These are phyloP conservation scores for Congeria kusceri DNA, from an alignment of 2,888 invertebrate genomes.

Conservation along the genomic window DNA sequence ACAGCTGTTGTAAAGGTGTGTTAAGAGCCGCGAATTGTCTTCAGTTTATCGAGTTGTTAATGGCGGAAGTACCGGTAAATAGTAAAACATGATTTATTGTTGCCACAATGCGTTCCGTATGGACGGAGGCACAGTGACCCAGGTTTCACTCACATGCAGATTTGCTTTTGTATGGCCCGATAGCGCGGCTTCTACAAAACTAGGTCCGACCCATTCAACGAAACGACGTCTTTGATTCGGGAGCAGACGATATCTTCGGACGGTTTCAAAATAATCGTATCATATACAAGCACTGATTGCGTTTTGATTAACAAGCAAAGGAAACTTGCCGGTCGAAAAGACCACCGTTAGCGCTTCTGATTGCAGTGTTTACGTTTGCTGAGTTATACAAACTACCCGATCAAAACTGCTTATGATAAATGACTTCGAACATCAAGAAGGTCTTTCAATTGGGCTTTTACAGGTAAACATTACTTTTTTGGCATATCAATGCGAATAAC, in stretches of 20 bases:
- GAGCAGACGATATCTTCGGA: background rate
- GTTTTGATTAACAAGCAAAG: background rate
- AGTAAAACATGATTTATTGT: no score
- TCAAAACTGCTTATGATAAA: slow-evolving; percentile 25
- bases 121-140: no score
- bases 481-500: slow-evolving; percentile 2
- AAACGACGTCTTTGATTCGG: slow-evolving; percentile 1
- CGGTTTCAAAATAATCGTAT: slow-evolving; percentile 17
- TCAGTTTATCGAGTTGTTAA: no score
- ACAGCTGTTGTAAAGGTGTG: no score
- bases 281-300: slow-evolving; percentile 23
- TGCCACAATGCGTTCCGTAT: no score
- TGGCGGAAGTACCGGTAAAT: no score
- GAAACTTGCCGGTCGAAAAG: background rate
- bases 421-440: slow-evolving; percentile 18
- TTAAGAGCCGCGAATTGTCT: no score
- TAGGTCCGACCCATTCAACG: background rate
- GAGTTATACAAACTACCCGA: slow-evolving; percentile 26
- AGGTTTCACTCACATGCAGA: no score
- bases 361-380: slow-evolving; percentile 26
- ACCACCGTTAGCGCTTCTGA: slow-evolving; percentile 14
- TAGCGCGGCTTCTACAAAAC: no score
- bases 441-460: background rate
- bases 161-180: no score
- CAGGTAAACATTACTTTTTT: slow-evolving; percentile 7